Base-by-base conservation (phyloP, 1,140 invertebrate species). In the Uloborus diversus region DNA sequence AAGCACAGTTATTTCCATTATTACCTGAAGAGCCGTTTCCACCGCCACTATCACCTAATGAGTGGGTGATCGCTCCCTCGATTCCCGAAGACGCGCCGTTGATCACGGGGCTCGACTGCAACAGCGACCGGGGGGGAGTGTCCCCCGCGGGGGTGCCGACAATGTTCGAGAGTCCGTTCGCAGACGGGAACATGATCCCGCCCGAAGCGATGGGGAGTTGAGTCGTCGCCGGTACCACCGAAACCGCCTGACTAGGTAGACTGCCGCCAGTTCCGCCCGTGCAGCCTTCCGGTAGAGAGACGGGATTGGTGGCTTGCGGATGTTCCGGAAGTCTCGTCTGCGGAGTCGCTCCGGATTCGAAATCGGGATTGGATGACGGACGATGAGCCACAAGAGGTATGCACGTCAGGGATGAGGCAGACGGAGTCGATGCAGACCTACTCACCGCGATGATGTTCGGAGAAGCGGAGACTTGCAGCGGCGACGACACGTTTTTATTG, bases 1-100 rank as follows among this genome's bases (percentile, higher is more conserved):
- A 98, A 61, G 94, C 93, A 88, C 96, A 97, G 78, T 85, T 85
- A 70, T 51, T 61, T 42, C 76, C 80, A 81, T 65, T 81, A 71
- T 57, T 68, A 51, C 42, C 27, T 53, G 59, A 35, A 35, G 65
- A 37, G 42, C 30, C 66, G 25, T 56, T 56, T 53, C 35, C 37
- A 33, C 71, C 68, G 14, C 68, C 61, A 35, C 56, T 51, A 35
- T 68, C 64, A 23, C 64, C 75, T 51, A 37, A 65, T 4, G 65
- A 27, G 53, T 56, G 61, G 0, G 57, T 70, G 9, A 69, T 66
- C 11, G 73, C 73, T 64, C 73, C 73, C 51, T 78, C 73, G 28
- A 78, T 78, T 1, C 73, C 73, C 35, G 78, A 79, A 17, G 66
- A 71, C 14, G 68, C 79, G 30, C 79, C 79, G 32, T 80, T 80